Base-by-base conservation (phyloP, 2,888 invertebrate species). In the Pseudanteris insignis region DNA sequence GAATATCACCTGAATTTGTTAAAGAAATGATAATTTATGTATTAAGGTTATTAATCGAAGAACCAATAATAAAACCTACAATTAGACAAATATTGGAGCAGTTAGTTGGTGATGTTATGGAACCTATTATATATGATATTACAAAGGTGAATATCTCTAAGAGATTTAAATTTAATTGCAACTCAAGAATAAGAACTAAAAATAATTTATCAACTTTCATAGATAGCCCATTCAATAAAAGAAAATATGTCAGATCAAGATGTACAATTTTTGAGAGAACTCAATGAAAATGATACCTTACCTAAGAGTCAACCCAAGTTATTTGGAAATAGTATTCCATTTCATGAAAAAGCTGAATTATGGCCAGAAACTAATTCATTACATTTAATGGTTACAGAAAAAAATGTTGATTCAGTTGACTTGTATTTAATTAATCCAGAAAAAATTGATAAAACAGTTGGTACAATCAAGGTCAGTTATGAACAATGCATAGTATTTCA, bases 1-100 rank as follows among this genome's bases (percentile, higher is more conserved):
- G 88, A 30, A 85, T 85, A 64, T 68, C 84, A 24, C 79, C 83
- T 61, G 83, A 85, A 55, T 78, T 88, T 4, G 81, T 87, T 5
- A 86, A 89, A 67, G 88, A 88, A 76, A 84, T 88, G 0, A 76
- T 86, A 0, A 79, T 89, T 0, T 84, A 85, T 67, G 78, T 86
- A 0, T 79, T 90, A 1, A 81, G 84, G 66, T 78, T 88, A 72
- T 85, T 90, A 68, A 76, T 89, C 1, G 83, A 86, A 40, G 84
- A 86, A 48, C 84, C 83, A 40, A 80, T 84, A 41, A 81, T 89
- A 5, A 83, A 85, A 73, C 80, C 84, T 26, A 85, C 85, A 64
- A 86, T 87, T 71, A 74, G 84, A 1, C 80, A 83, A 1, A 80
- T 85, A 43, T 73, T 91, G 8, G 82, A 85, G 51, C 82, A 84